Conservation (phyloP, 2,797 vertebrate species). For the Apodemus agrarius region DNA sequence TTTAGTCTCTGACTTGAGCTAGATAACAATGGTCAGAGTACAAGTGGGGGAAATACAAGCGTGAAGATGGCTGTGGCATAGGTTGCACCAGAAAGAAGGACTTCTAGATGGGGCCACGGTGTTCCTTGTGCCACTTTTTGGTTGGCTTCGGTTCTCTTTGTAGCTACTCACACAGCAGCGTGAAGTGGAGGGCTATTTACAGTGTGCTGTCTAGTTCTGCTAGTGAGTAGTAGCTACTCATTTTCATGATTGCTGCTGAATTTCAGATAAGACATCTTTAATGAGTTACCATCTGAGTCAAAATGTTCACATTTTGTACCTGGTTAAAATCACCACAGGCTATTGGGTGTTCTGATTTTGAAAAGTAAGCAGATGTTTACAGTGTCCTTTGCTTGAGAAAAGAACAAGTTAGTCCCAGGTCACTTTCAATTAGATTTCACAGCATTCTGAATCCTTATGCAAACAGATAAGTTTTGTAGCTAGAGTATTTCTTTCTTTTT, state of each 20-base stretch:
- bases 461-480: background rate
- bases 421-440: conserved; percentile 65
- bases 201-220: conserved; percentile 15
- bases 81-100: background rate
- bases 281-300: conserved; percentile 64
- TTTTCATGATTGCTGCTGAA: conserved; percentile 66
- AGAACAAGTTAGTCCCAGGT: conserved; percentile 60
- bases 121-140: background rate
- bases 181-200: background rate
- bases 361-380: conserved; percentile 60
- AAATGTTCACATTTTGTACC: conserved; percentile 71
- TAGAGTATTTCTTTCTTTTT: background rate
- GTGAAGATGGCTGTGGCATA: background rate
- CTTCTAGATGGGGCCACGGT: background rate
- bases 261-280: conserved; percentile 61
- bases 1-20: conserved; percentile 7
- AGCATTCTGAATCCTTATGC: conserved; percentile 46
- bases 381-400: conserved; percentile 44
- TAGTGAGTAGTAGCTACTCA: conserved; percentile 42
- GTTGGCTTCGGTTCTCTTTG: background rate
- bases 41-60: conserved; percentile 4
- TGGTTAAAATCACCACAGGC: conserved; percentile 62
- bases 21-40: background rate
- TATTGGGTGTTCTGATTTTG: conserved; percentile 61
- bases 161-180: background rate